Evolutionary conservation across 2,888 invertebrate genomes (phyloP).

Genomic region (Parochlus steinenii): DNA sequence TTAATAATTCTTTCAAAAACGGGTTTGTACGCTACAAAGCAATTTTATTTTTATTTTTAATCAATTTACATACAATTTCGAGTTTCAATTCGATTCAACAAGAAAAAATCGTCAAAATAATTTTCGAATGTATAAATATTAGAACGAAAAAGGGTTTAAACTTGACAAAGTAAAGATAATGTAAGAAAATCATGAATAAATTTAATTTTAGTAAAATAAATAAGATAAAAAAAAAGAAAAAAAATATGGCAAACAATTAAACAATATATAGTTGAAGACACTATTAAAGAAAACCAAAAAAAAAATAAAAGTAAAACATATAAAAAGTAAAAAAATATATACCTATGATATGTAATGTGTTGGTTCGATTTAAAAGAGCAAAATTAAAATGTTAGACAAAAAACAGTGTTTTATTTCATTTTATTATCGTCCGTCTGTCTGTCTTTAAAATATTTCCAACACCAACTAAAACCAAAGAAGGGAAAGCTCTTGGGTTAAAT

Average conservation of each 20-base stretch:
- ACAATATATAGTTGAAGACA: slow-evolving; percentile 10
- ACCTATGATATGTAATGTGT: slow-evolving; percentile 20
- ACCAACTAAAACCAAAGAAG: no score
- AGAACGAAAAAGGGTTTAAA: no score
- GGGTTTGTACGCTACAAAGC: no score
- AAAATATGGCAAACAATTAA: slow-evolving; percentile 9
- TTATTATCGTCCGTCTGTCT: not conserved
- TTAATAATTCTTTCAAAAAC: no score
- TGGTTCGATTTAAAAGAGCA: slow-evolving; percentile 22
- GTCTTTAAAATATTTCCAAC: no score
- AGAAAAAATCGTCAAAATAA: no score
- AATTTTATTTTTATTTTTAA: no score
- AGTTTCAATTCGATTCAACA: no score
- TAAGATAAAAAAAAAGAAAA: slow-evolving; percentile 5
- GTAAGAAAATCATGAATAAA: slow-evolving; percentile 4
- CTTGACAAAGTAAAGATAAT: no score
- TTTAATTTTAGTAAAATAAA: slow-evolving; percentile 7
- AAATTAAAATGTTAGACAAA: slow-evolving; percentile 22
- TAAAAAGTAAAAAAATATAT: slow-evolving; percentile 12
- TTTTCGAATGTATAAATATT: no score
- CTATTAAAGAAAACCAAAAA: slow-evolving; percentile 10
- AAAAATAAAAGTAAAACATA: slow-evolving; percentile 3
- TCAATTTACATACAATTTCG: no score
- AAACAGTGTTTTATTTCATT: slow-evolving; percentile 12
- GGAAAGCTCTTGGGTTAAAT: no score